These are phyloP conservation scores for Halocynthia aurantium DNA, from an alignment of 23 tunicate genomes.

Conservation along the genomic window DNA sequence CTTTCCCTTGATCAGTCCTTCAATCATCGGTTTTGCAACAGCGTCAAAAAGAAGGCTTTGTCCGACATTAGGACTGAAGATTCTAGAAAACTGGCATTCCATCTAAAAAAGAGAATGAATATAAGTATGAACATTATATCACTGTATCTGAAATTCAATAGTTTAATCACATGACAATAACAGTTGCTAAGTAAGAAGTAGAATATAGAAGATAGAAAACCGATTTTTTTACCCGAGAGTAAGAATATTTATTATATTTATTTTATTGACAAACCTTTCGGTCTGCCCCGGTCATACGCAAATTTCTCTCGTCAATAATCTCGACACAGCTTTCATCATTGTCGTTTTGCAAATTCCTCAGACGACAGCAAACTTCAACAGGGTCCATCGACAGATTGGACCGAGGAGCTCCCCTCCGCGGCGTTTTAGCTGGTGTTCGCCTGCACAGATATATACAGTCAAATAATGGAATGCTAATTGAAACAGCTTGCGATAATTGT, in stretches of 20 bases:
- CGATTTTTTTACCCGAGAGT: too few species aligned
- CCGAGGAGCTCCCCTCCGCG: slow-evolving; percentile 33
- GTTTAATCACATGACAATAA: too few species aligned
- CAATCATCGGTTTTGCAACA: slow-evolving; percentile 85
- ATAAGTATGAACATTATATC: background rate
- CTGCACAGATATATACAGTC: background rate
- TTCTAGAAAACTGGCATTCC: slow-evolving; percentile 71
- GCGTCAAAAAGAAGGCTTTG: slow-evolving; percentile 53
- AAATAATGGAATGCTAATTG: too few species aligned
- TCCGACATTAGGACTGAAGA: slow-evolving; percentile 39
- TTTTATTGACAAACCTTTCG: too few species aligned
- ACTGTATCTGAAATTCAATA: too few species aligned
- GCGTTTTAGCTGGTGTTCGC: slow-evolving; percentile 45
- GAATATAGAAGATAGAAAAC: too few species aligned
- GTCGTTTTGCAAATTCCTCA: slow-evolving; percentile 46
- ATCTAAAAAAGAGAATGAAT: slow-evolving; percentile 10
- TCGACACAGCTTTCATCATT: slow-evolving; percentile 60
- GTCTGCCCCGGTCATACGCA: slow-evolving; percentile 24
- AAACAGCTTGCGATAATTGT: too few species aligned
- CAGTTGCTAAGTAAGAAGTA: background rate
- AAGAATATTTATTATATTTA: too few species aligned
- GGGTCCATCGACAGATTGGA: slow-evolving; percentile 25
- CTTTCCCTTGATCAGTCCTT: slow-evolving; percentile 74
- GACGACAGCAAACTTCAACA: slow-evolving; percentile 70
- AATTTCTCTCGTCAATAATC: slow-evolving; percentile 36